Conservation (phyloP, 2,113 vertebrate genomes). For the Notothenia coriiceps region DNA sequence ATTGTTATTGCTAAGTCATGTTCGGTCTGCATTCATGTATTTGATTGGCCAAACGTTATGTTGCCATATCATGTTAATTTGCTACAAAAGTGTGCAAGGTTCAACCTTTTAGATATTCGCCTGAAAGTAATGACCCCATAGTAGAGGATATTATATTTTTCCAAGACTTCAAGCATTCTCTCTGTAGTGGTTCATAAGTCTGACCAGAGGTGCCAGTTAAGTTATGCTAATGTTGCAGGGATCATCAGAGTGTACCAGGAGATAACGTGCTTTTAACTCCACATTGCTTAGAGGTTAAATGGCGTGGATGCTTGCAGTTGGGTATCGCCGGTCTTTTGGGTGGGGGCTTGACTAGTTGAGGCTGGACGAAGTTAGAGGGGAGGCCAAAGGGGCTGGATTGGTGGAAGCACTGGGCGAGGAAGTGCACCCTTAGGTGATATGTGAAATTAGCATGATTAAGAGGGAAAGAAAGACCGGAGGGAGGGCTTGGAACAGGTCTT, state of each 20-base stretch:
- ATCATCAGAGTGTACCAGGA: conserved; percentile 54
- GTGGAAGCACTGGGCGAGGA: conserved; percentile 33
- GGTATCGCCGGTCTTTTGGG: conserved; percentile 22
- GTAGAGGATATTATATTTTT: conserved; percentile 1
- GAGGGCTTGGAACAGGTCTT: conserved; percentile 34
- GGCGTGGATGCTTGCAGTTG: conserved; percentile 27
- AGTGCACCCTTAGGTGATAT: conserved; percentile 53
- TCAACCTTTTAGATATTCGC: too few relatives aligned
- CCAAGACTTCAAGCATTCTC: conserved; percentile 26
- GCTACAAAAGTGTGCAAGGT: not conserved
- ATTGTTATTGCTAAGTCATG: not conserved
- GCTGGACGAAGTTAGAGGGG: conserved; percentile 19
- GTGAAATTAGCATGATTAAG: conserved; percentile 69
- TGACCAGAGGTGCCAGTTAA: conserved; percentile 69
- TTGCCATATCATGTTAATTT: conserved; percentile 3
- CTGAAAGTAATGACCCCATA: conserved; percentile 5
- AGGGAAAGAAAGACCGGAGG: conserved; percentile 56
- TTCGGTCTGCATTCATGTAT: not conserved
- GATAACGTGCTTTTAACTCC: conserved; percentile 71
- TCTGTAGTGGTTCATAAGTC: conserved; percentile 61
- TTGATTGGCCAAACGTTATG: not conserved
- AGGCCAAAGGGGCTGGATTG: conserved; percentile 59
- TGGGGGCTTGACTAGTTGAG: not conserved
- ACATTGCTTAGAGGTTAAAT: conserved; percentile 57
- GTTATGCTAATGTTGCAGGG: conserved; percentile 70